Conservation (phyloP, 2,113 vertebrate species). For the Illadopsis cleaveri region DNA sequence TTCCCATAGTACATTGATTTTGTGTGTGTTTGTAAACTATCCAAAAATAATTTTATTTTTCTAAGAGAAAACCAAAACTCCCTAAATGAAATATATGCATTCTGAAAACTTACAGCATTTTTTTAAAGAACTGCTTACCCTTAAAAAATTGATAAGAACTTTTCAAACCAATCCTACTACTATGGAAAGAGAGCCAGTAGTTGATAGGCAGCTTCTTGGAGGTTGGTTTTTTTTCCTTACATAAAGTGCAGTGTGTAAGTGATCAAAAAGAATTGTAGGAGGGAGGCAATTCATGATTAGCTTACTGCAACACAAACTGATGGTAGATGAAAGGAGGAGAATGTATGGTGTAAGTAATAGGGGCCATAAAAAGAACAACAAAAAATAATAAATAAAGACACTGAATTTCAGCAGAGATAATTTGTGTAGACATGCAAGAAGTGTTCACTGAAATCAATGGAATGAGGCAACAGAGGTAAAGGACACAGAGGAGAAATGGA, state of each 20-base stretch:
- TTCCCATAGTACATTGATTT: not conserved
- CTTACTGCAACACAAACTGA: constrained; percentile 3
- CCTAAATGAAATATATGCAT: not conserved
- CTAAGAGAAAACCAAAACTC: not conserved
- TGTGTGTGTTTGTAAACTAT: not conserved
- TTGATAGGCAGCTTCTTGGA: not conserved
- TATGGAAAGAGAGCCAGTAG: not conserved
- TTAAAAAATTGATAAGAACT: not conserved
- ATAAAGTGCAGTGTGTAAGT: not conserved
- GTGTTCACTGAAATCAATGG: constrained; percentile 43
- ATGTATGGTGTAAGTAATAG: not conserved
- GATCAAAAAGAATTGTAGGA: not conserved
- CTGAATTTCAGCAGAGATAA: constrained; percentile 19
- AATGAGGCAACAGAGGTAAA: constrained; percentile 40
- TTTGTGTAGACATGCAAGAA: constrained; percentile 35
- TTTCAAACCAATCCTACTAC: not conserved
- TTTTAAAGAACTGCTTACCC: not conserved
- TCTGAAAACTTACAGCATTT: not conserved
- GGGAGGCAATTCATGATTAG: not conserved
- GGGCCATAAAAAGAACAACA: not conserved
- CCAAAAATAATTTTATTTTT: not conserved
- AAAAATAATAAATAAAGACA: not conserved
- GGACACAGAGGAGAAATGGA: constrained; percentile 12
- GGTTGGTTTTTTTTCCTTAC: not conserved
- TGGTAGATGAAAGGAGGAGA: not conserved